Percentiles rank a stretch among this genome's conserved stretches.
These are phyloP conservation scores for Hirtodrosophila cameraria DNA, from an alignment of 2,888 invertebrate species.

Conservation along the genomic window DNA sequence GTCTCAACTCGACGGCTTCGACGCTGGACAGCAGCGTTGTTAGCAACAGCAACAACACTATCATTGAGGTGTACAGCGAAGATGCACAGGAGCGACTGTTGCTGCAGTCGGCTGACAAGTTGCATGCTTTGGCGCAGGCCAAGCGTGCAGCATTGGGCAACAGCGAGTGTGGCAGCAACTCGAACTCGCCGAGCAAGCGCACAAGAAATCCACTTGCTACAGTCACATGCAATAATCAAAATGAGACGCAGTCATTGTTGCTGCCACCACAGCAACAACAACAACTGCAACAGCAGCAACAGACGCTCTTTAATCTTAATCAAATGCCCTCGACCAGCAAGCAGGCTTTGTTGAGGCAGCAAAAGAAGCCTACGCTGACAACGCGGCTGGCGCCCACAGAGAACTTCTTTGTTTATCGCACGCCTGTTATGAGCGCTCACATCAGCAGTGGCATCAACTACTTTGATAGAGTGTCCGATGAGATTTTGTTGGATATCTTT, in stretches of 20 bases:
- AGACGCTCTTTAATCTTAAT: slow-evolving; percentile 47
- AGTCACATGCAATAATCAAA: slow-evolving; percentile 80
- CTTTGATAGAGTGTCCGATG: slow-evolving; percentile 90
- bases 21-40: slow-evolving; percentile 67
- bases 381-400: slow-evolving; percentile 52
- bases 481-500: slow-evolving; percentile 92
- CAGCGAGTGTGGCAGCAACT: slow-evolving; percentile 58
- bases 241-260: slow-evolving; percentile 21
- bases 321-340: slow-evolving; percentile 79
- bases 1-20: slow-evolving; percentile 53
- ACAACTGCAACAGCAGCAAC: slow-evolving; percentile 33
- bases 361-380: slow-evolving; percentile 69
- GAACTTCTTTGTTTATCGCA: slow-evolving; percentile 82
- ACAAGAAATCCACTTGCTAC: slow-evolving; percentile 82
- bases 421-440: slow-evolving; percentile 61
- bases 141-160: slow-evolving; percentile 72
- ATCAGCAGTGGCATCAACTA: slow-evolving; percentile 85
- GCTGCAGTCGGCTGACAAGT: slow-evolving; percentile 48
- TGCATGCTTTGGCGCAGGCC: slow-evolving; percentile 57
- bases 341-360: slow-evolving; percentile 63
- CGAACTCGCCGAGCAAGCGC: slow-evolving; percentile 74
- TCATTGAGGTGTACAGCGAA: slow-evolving; percentile 58
- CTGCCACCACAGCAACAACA: slow-evolving; percentile 23
- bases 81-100: slow-evolving; percentile 57
- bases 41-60: slow-evolving; percentile 61